Evolutionary conservation across 2,113 vertebrate species (phyloP).

Genomic region (Corydoras sp.): DNA sequence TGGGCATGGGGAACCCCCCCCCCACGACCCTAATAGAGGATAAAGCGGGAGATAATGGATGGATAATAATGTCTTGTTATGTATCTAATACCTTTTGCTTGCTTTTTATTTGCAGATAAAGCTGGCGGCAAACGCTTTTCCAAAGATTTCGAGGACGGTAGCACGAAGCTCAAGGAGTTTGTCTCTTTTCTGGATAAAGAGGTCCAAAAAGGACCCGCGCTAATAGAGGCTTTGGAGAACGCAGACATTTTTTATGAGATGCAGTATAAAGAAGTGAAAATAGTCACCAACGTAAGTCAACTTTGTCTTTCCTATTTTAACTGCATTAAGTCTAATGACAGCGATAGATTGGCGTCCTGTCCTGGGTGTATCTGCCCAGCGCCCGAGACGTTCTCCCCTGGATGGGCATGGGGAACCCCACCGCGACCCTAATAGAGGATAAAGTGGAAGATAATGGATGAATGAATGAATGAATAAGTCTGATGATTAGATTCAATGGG

Average conservation of each 20-base stretch:
- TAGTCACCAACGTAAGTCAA: conserved; percentile 87
- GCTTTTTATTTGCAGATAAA: conserved; percentile 72
- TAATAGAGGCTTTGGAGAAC: conserved; percentile 80
- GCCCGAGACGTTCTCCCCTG: too few species aligned
- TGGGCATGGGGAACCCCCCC: too few species aligned
- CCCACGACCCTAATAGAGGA: too few species aligned
- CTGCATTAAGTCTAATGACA: background rate
- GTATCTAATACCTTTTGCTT: background rate
- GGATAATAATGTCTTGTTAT: too few species aligned
- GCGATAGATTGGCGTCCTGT: too few species aligned
- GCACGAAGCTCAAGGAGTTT: conserved; percentile 87
- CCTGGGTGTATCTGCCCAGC: too few species aligned
- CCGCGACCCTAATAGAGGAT: too few species aligned
- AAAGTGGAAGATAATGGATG: too few species aligned
- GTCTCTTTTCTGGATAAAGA: conserved; percentile 83
- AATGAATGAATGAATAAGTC: too few species aligned
- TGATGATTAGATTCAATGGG: too few species aligned
- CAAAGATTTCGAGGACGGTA: conserved; percentile 94
- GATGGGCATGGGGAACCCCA: too few species aligned
- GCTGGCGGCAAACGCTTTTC: conserved; percentile 94
- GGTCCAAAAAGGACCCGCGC: conserved; percentile 69
- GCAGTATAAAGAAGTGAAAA: conserved; percentile 95
- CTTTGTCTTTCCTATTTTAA: background rate
- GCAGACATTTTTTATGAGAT: conserved; percentile 95
- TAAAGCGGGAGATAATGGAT: too few species aligned